Conservation (phyloP, 2,888 invertebrate genomes). For the Leucophenga montana region DNA sequence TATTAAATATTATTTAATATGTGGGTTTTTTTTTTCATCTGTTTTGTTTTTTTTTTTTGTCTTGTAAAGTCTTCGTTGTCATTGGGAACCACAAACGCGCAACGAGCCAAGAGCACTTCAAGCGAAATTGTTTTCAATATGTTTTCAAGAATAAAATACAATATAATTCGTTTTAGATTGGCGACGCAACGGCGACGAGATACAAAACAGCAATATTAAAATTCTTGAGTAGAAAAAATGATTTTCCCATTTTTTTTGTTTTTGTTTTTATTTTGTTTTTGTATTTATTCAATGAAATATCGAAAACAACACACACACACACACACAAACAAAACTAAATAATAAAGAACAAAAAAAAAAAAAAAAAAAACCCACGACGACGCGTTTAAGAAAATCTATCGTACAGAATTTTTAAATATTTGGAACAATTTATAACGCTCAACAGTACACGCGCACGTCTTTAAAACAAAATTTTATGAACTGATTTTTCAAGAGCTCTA, state of each 20-base stretch:
- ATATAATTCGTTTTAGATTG: background rate
- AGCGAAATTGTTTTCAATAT: constrained; percentile 37
- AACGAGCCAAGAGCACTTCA: constrained; percentile 30
- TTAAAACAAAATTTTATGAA: background rate
- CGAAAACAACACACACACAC: constrained; percentile 5
- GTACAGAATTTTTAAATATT: background rate
- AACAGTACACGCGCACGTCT: background rate
- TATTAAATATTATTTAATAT: too few species aligned
- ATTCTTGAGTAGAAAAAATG: constrained; percentile 18
- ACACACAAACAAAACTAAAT: background rate
- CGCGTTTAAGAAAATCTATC: constrained; percentile 15
- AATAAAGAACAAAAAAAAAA: background rate
- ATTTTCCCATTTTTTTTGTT: background rate
- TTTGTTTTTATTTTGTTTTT: too few species aligned
- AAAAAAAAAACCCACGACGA: constrained; percentile 16
- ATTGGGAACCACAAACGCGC: constrained; percentile 9
- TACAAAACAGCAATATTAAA: constrained; percentile 21
- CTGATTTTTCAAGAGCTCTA: too few species aligned
- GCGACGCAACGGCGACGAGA: background rate
- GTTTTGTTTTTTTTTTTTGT: too few species aligned
- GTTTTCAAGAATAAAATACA: constrained; percentile 17
- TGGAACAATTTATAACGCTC: background rate
- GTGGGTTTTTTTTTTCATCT: too few species aligned
- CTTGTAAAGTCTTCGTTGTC: background rate
- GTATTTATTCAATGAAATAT: too few species aligned